phyloP scores from a whole-genome alignment of 2,888 invertebrate genomes.

The Microplitis manilae region DNA sequence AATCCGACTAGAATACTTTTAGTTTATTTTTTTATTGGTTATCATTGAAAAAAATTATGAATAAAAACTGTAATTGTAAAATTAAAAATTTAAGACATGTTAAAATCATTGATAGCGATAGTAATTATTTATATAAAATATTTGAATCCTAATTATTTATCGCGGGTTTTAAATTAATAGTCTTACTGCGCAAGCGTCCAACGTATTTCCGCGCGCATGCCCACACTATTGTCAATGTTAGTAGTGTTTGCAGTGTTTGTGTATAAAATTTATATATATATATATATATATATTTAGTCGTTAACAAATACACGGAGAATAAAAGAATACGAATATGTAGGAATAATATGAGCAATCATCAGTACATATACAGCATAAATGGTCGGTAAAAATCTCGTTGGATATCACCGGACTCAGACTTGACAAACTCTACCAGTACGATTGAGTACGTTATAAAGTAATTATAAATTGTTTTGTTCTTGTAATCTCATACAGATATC shows the following conservation, averaged over 20 bases:
- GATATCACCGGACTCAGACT: slow-evolving; percentile 9
- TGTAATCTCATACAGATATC: slow-evolving; percentile 11
- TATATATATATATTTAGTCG: slow-evolving; percentile 12
- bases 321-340: not conserved
- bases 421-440: slow-evolving; percentile 27
- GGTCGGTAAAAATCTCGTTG: slow-evolving; percentile 12
- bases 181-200: not conserved
- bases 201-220: not conserved
- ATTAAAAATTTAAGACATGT: not conserved
- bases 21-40: too few species aligned
- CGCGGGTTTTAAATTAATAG: not conserved
- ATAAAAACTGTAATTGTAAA: not conserved
- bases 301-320: slow-evolving; percentile 28
- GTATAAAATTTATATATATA: not conserved
- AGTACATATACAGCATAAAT: not conserved
- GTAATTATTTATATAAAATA: not conserved
- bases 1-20: too few species aligned
- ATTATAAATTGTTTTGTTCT: slow-evolving; percentile 31
- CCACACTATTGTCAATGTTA: not conserved
- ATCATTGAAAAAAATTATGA: too few species aligned
- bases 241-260: not conserved
- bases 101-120: not conserved
- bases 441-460: not conserved
- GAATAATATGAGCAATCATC: not conserved
- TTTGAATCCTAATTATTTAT: not conserved